phyloP scores from a whole-genome alignment of 2,113 vertebrate genomes.

The Astatoreochromis straeleni region DNA sequence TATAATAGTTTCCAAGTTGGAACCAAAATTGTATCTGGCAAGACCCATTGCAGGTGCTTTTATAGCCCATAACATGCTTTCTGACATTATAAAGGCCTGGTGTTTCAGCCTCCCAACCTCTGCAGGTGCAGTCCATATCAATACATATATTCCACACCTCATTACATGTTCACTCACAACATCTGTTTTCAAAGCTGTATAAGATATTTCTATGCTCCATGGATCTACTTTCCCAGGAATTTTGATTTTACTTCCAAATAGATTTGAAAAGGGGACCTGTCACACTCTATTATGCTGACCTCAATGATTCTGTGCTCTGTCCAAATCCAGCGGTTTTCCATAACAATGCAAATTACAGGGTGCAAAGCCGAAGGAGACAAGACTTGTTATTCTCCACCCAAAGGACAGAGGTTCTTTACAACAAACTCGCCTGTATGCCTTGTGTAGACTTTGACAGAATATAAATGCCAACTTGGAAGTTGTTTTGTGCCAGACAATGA shows the following conservation, averaged over 20 bases:
- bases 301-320: conserved; percentile 66
- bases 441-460: conserved; percentile 49
- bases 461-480: conserved; percentile 52
- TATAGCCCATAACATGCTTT: not conserved
- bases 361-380: conserved; percentile 64
- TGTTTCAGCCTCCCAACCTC: not conserved
- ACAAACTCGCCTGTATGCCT: conserved; percentile 52
- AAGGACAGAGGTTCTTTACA: conserved; percentile 60
- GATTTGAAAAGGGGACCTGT: conserved; percentile 67
- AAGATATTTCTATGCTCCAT: conserved; percentile 33
- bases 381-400: conserved; percentile 59
- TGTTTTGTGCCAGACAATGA: conserved; percentile 42
- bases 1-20: not conserved
- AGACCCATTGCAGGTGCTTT: not conserved
- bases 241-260: conserved; percentile 65
- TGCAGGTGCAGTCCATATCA: not conserved
- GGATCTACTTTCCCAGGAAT: conserved; percentile 68
- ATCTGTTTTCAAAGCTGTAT: conserved; percentile 42
- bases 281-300: conserved; percentile 69
- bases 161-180: conserved; percentile 14
- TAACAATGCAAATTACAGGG: conserved; percentile 71
- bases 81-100: not conserved
- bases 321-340: conserved; percentile 72
- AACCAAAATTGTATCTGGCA: not conserved
- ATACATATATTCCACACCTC: not conserved